These are phyloP conservation scores for Coreoperca whiteheadi DNA, from an alignment of 2,113 vertebrate genomes.

Conservation along the genomic window DNA sequence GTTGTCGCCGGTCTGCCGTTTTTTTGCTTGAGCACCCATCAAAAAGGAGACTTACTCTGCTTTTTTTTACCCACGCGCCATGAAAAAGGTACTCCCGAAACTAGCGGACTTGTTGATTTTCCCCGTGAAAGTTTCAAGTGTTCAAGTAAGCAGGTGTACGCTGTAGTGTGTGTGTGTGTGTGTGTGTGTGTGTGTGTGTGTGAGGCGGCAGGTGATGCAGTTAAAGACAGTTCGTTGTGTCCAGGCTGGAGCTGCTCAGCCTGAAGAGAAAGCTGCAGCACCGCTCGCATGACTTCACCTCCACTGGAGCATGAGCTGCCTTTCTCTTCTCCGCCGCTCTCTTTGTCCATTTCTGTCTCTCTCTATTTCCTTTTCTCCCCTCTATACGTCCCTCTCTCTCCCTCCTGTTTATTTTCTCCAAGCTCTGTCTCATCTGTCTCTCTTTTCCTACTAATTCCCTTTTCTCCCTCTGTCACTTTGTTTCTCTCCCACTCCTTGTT, in stretches of 20 bases:
- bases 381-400: background rate
- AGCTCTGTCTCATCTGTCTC: conserved; percentile 7
- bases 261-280: conserved; percentile 63
- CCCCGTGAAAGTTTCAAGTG: background rate
- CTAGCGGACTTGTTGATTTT: background rate
- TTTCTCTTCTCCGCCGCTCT: conserved; percentile 44
- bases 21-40: background rate
- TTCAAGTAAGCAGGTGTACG: background rate
- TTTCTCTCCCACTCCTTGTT: conserved; percentile 1
- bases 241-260: conserved; percentile 46
- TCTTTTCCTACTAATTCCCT: conserved; percentile 5
- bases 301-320: conserved; percentile 58
- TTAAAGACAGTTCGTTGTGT: conserved; percentile 61
- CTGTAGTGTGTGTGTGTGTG: conserved; percentile 13
- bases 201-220: conserved; percentile 56
- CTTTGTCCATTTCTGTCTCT: conserved; percentile 5
- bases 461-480: background rate
- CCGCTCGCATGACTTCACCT: conserved; percentile 67
- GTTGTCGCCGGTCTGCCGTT: background rate
- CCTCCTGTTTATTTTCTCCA: conserved; percentile 21
- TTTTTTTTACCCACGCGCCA: background rate
- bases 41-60: background rate
- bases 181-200: conserved; percentile 17
- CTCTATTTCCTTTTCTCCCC: background rate
- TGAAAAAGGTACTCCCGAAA: background rate